A percentile compares a stretch with the other conserved stretches of the same genome.
These are phyloP conservation scores for Heliothis virescens DNA, from an alignment of 1,140 invertebrate genomes.

Conservation along the genomic window DNA sequence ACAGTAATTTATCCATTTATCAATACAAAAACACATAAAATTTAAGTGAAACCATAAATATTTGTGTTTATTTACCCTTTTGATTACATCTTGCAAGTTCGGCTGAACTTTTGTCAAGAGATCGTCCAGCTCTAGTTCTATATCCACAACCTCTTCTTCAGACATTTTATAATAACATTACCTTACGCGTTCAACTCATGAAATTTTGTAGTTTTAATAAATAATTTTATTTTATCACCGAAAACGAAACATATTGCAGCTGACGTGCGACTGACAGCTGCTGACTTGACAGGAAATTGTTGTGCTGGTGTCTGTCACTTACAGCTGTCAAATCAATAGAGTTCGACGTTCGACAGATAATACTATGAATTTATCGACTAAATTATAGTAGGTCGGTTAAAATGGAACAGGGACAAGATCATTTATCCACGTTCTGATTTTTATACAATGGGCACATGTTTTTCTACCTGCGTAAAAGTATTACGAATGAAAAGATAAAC, in stretches of 20 bases:
- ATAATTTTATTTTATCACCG: conserved; percentile 19
- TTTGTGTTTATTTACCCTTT: conserved; percentile 74
- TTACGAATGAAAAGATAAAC: too few relatives aligned
- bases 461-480: too few relatives aligned
- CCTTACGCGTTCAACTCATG: conserved; percentile 26
- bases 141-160: conserved; percentile 77
- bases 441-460: too few relatives aligned
- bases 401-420: too few relatives aligned
- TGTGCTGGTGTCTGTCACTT: conserved; percentile 47
- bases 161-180: conserved; percentile 70
- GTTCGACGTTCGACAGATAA: too few relatives aligned
- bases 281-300: conserved; percentile 35
- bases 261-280: conserved; percentile 45
- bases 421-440: too few relatives aligned
- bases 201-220: conserved; percentile 40
- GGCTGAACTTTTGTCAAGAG: conserved; percentile 80
- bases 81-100: conserved; percentile 83
- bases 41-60: neutral
- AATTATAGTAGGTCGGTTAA: too few relatives aligned
- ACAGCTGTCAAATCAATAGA: neutral
- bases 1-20: neutral
- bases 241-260: conserved; percentile 54
- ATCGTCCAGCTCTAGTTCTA: conserved; percentile 74
- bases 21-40: too few relatives aligned
- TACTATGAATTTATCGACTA: conserved; percentile 15